Conservation (phyloP, 2,797 vertebrate species). For the Halcyon leucocephala region DNA sequence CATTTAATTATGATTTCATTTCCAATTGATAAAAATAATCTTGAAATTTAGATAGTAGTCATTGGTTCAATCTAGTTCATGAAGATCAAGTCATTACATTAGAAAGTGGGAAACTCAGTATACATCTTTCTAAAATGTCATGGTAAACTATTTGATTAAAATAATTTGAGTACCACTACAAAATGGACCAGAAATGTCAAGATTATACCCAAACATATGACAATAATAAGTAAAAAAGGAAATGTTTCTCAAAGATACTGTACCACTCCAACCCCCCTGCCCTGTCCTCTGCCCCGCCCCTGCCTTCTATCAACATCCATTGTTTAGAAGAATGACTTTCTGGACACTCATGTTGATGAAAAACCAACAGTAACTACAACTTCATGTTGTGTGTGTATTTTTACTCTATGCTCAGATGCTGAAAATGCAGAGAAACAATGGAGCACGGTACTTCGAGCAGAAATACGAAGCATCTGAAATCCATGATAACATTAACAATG, state of each 20-base stretch:
- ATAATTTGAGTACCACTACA: not conserved
- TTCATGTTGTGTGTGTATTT: not conserved
- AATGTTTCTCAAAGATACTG: not conserved
- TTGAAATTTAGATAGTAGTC: not conserved
- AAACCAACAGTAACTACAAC: conserved; percentile 11
- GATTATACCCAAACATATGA: not conserved
- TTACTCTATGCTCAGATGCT: not conserved
- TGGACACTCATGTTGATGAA: not conserved
- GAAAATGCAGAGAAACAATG: conserved; percentile 3
- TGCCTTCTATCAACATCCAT: not conserved
- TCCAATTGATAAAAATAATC: not conserved
- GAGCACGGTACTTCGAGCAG: not conserved
- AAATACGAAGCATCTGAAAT: conserved; percentile 25
- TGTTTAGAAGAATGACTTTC: not conserved
- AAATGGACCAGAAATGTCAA: not conserved
- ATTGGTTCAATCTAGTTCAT: not conserved
- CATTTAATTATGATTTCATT: not conserved
- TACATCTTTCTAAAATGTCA: not conserved
- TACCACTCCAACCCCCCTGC: not conserved
- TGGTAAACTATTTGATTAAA: not conserved
- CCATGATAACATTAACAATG: not conserved
- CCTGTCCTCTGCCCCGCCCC: too few species aligned
- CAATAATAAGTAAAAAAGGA: not conserved
- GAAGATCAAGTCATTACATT: not conserved
- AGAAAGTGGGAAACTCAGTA: not conserved